A percentile compares a stretch with the other conserved stretches of the same genome.
phyloP scores from a whole-genome alignment of 2,113 vertebrate genomes.

The human (Homo sapiens) region GRCh38 chr17:57358501-57359000 shows the following conservation, averaged over 20 bases:
- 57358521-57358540: neutral
- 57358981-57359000: fast-evolving
- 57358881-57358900: neutral
- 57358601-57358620: neutral
- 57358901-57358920: neutral
- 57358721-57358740: neutral
- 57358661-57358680: neutral
- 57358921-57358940: neutral
- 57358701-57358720: neutral
- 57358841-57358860: neutral
- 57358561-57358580: neutral
- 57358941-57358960: neutral
- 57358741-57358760: neutral
- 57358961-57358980: neutral
- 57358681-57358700: neutral
- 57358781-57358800: neutral
- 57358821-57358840: neutral
- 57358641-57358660: neutral
- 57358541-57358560: neutral
- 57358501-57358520: neutral
- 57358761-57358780: neutral
- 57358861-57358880: too few species aligned
- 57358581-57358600: neutral
- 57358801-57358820: neutral
- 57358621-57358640: neutral